Evolutionary conservation across 2,888 invertebrate genomes (phyloP), one percentile per base, ranked within the genome.

Genomic region (Alcis repandata): DNA sequence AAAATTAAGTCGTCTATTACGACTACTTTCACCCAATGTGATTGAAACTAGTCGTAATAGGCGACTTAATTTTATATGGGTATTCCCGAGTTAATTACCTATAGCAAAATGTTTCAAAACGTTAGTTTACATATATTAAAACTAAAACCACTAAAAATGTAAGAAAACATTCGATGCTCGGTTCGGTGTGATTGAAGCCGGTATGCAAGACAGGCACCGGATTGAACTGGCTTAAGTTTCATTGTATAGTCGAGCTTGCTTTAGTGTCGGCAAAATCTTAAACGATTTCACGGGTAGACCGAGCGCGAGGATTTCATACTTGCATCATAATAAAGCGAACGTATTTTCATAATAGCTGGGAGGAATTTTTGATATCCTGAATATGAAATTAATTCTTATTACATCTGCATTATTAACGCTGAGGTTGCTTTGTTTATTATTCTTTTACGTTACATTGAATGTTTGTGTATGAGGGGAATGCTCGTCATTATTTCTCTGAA

Each of bases 221-320:
- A 83, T 84, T 77, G 79, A 73, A 78, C 77, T 74, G 76, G 80
- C 78, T 84, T 82, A 79, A 83, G 83, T 83, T 82, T 82, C 80
- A 82, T 82, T 80, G 82, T 83, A 78, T 71, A 80, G 78, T 79
- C 72, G 78, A 80, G 83, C 80, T 84, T 81, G 80, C 79, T 84
- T 80, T 75, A 78, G 76, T 80, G 77, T 79, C 80, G 77, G 79
- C 79, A 76, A 82, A 51, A 84, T 82, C 82, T 84, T 79, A 74
- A 79, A 74, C 75, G 76, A 80, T 83, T 84, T 80, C 73, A 80
- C 79, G 77, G 81, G 75, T 73, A 70, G 73, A 67, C 72, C 68
- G 72, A 69, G 74, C 71, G 67, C 6, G 74, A 60, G 60, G 53
- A 56, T 63, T 70, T 75, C 73, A 71, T 70, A 72, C 73, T 76